phyloP scores from a whole-genome alignment of 2,888 invertebrate species.

The Agonum fuliginosum region DNA sequence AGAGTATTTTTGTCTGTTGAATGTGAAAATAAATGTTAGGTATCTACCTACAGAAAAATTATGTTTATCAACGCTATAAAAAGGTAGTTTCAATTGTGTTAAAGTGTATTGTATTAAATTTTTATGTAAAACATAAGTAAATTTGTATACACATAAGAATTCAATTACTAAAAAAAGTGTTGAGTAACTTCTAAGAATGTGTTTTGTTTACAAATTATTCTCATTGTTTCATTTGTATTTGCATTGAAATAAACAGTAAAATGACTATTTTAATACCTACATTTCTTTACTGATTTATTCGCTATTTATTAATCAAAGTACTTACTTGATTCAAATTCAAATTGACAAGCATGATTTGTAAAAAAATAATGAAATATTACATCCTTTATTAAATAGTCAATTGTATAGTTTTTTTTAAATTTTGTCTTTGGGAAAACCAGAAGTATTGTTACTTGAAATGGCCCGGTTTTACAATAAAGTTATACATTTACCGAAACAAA shows the following conservation, averaged over 20 bases:
- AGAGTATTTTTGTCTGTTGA: no score
- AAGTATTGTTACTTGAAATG: not conserved
- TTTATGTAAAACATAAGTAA: no score
- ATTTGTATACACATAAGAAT: no score
- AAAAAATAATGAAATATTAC: conserved; percentile 1
- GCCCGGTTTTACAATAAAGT: no score
- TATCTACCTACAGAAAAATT: no score
- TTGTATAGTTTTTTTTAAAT: not conserved
- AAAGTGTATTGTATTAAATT: no score
- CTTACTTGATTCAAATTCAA: conserved; percentile 36
- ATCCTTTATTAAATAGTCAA: conserved; percentile 23
- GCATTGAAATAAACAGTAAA: conserved; percentile 23
- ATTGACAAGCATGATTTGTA: not conserved
- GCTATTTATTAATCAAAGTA: conserved; percentile 1
- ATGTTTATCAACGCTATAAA: no score
- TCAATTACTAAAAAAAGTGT: no score
- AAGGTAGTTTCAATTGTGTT: no score
- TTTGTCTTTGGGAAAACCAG: not conserved
- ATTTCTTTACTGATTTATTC: conserved; percentile 8
- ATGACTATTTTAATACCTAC: conserved; percentile 5
- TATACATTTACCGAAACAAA: no score
- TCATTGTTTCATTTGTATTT: conserved; percentile 25
- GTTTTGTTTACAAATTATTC: not conserved
- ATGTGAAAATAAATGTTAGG: no score
- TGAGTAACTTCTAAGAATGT: no score